Conservation (phyloP, 2,113 vertebrate species). For the Ptilorrhoa leucosticta region DNA sequence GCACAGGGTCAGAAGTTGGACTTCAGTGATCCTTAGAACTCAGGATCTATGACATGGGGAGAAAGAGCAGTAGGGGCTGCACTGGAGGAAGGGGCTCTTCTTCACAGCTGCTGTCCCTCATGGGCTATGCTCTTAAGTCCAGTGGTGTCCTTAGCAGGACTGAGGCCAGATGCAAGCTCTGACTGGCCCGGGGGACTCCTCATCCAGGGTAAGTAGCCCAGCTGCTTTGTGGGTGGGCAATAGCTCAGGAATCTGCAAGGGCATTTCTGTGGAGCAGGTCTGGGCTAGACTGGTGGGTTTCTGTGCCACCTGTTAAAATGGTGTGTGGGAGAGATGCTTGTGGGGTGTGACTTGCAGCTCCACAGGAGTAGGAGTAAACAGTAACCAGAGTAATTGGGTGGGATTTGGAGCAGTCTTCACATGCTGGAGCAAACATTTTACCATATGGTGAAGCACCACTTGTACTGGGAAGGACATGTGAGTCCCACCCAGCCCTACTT, state of each 20-base stretch:
- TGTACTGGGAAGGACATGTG: rapidly evolving
- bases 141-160: not conserved
- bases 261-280: not conserved
- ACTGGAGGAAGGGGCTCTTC: not conserved
- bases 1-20: not conserved
- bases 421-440: not conserved
- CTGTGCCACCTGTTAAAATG: not conserved
- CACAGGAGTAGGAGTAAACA: too few relatives aligned
- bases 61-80: rapidly evolving
- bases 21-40: not conserved
- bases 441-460: not conserved
- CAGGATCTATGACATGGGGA: not conserved
- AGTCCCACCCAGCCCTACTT: not conserved
- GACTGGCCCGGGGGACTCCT: not conserved
- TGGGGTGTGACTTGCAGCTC: not conserved
- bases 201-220: too few relatives aligned
- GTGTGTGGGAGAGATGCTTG: not conserved
- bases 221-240: not conserved
- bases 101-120: rapidly evolving
- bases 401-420: not conserved
- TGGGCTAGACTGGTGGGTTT: not conserved
- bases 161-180: not conserved
- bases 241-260: not conserved
- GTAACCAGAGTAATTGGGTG: too few relatives aligned
- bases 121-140: rapidly evolving